phyloP scores from a whole-genome alignment of 2,888 invertebrate species.

The Cerceris ruficornis region DNA sequence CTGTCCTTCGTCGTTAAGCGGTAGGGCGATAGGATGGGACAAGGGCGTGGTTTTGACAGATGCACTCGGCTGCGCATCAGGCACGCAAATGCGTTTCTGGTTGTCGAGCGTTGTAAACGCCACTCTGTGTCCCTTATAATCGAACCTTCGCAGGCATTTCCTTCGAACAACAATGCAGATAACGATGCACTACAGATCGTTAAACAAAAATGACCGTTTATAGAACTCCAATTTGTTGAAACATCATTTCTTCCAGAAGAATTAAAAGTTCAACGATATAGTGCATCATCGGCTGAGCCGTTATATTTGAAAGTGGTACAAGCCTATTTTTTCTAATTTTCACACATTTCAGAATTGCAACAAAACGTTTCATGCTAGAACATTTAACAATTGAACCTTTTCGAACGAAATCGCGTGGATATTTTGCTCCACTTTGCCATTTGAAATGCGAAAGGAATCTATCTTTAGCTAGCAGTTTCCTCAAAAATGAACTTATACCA shows the following conservation, averaged over 20 bases:
- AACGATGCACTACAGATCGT: background rate
- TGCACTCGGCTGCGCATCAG: constrained; percentile 54
- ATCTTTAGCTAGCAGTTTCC: background rate
- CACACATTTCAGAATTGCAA: background rate
- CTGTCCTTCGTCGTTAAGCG: background rate
- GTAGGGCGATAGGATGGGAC: constrained; percentile 46
- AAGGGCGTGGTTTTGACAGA: constrained; percentile 74
- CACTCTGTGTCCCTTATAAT: constrained; percentile 10
- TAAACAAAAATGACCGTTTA: background rate
- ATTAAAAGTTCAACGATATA: too few species aligned
- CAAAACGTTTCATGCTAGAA: too few species aligned
- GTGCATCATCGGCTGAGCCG: too few species aligned
- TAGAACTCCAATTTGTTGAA: background rate
- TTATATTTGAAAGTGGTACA: too few species aligned
- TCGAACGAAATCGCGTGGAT: background rate
- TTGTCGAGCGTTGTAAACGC: constrained; percentile 23
- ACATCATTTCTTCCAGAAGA: too few species aligned
- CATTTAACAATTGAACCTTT: too few species aligned
- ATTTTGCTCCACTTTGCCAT: background rate
- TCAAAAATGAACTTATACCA: background rate
- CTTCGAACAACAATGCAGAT: background rate
- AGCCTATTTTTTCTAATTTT: background rate
- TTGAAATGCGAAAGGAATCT: background rate
- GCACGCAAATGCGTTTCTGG: constrained; percentile 46
- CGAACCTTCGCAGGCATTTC: background rate